Evolutionary conservation across 2,797 vertebrate species (phyloP).

Genomic region (Sebastes reedi): DNA sequence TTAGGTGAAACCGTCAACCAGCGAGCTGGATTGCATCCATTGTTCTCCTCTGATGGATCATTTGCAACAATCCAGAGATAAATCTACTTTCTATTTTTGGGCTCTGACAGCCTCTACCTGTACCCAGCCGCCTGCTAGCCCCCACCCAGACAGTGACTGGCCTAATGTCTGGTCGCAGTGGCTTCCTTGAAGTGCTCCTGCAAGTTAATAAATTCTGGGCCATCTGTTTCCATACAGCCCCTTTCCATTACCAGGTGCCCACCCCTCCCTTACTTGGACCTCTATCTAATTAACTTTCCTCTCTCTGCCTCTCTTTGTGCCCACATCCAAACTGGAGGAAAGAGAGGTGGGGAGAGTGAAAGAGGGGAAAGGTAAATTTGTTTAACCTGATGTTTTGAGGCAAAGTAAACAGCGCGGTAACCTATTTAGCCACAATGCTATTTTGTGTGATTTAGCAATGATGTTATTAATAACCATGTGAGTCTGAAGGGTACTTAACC

Average conservation of each 20-base stretch:
- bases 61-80: conserved; percentile 77
- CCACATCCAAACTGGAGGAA: conserved; percentile 63
- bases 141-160: conserved; percentile 76
- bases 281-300: conserved; percentile 83
- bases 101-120: conserved; percentile 75
- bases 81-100: conserved; percentile 80
- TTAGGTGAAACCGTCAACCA: conserved; percentile 55
- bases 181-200: conserved; percentile 81
- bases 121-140: conserved; percentile 67
- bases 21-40: conserved; percentile 61
- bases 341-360: conserved; percentile 37
- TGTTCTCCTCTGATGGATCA: conserved; percentile 73
- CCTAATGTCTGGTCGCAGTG: conserved; percentile 79
- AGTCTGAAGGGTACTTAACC: conserved; percentile 81
- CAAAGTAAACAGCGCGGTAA: conserved; percentile 72
- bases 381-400: conserved; percentile 74
- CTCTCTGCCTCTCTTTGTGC: conserved; percentile 74
- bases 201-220: conserved; percentile 86
- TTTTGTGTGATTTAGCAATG: conserved; percentile 71
- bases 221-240: conserved; percentile 82
- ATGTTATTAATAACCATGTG: conserved; percentile 80
- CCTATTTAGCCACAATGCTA: conserved; percentile 66
- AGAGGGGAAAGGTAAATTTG: conserved; percentile 65
- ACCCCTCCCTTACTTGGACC: conserved; percentile 61
- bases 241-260: conserved; percentile 76